phyloP scores from a whole-genome alignment of 2,113 vertebrate genomes.

The Eidolon helvum region DNA sequence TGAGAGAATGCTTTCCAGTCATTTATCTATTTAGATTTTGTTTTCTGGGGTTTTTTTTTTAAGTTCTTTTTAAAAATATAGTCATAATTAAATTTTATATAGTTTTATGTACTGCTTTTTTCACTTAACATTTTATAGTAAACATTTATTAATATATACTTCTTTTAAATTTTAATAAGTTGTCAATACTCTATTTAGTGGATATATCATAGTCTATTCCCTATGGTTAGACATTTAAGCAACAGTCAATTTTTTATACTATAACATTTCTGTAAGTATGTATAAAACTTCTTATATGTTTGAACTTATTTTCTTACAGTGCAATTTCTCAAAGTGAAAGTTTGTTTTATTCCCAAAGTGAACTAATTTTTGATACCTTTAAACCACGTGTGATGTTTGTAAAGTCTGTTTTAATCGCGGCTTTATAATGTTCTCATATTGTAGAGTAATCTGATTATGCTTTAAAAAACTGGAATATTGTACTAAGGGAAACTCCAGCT shows the following conservation, averaged over 20 bases:
- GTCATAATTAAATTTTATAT: not conserved
- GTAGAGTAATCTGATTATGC: slow-evolving; percentile 13
- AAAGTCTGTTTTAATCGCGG: slow-evolving; percentile 1
- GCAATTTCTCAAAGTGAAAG: slow-evolving; percentile 42
- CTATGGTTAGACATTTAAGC: not conserved
- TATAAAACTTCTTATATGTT: slow-evolving; percentile 29
- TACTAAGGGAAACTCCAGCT: not conserved
- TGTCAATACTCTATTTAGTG: slow-evolving; percentile 33
- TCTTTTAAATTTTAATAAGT: slow-evolving; percentile 39
- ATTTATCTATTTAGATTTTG: not conserved
- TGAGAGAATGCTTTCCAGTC: not conserved
- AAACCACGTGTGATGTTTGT: slow-evolving; percentile 7
- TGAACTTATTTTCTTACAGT: slow-evolving; percentile 37
- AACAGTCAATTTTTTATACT: not conserved
- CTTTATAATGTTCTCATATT: slow-evolving; percentile 18
- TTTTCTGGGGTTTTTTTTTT: slow-evolving; percentile 36
- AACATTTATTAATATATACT: not conserved
- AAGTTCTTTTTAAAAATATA: slow-evolving; percentile 27
- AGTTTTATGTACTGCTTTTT: slow-evolving; percentile 16
- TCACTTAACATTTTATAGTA: not conserved
- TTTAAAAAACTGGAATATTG: slow-evolving; percentile 6
- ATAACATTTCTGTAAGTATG: not conserved
- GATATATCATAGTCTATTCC: not conserved
- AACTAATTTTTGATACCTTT: slow-evolving; percentile 33
- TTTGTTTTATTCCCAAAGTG: slow-evolving; percentile 36